Evolutionary conservation across 1,140 invertebrate genomes (phyloP).

Genomic region (Marisa cornuarietis): DNA sequence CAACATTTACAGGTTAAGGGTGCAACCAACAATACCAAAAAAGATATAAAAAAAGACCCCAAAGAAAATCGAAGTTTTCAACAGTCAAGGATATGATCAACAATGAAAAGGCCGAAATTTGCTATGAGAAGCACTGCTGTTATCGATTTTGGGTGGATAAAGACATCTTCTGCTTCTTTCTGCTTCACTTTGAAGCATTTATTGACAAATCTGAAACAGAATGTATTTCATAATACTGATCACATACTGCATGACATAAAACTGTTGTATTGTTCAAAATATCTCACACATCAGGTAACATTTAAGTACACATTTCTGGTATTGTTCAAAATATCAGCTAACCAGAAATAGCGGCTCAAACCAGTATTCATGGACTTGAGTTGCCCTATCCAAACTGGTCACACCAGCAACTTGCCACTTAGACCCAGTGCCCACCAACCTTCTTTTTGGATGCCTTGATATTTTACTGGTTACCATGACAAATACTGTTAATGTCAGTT

Average conservation of each 20-base stretch:
- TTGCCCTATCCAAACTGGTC: no score
- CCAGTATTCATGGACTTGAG: no score
- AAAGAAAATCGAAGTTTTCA: slow-evolving; percentile 5
- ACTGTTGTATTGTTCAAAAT: no score
- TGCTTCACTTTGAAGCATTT: slow-evolving; percentile 33
- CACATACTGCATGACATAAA: not conserved
- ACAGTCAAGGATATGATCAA: slow-evolving; percentile 77
- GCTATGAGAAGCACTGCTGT: slow-evolving; percentile 74
- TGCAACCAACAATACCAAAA: not conserved
- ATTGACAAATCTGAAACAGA: slow-evolving; percentile 40
- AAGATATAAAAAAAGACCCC: not conserved
- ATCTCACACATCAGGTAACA: no score
- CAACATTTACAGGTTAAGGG: not conserved
- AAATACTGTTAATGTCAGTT: no score
- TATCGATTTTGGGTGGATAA: slow-evolving; percentile 55
- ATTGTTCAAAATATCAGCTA: no score
- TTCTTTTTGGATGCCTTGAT: no score
- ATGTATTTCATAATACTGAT: not conserved
- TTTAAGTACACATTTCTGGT: no score
- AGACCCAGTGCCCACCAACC: no score
- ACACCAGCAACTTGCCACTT: no score
- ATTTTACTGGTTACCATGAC: no score
- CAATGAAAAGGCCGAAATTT: slow-evolving; percentile 90
- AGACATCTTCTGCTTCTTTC: slow-evolving; percentile 66
- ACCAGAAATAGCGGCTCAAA: no score